Evolutionary conservation across 1,140 invertebrate species (phyloP).

Genomic region (Scaptomyza pallida): DNA sequence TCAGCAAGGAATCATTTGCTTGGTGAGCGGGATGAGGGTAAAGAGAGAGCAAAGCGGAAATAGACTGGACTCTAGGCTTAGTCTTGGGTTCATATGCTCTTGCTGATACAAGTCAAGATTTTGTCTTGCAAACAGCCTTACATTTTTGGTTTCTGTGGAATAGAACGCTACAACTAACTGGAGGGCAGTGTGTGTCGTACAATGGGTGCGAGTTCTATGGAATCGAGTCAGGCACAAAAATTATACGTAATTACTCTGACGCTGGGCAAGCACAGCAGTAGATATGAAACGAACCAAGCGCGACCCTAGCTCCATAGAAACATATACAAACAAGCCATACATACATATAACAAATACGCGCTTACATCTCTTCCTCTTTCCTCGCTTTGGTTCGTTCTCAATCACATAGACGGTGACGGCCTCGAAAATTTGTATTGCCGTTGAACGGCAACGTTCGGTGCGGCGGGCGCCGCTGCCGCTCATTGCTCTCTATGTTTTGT

Average conservation of each 20-base stretch:
- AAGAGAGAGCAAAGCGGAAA: slow-evolving; percentile 40
- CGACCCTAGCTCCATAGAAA: slow-evolving; percentile 43
- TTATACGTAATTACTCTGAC: slow-evolving; percentile 54
- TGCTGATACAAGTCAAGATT: slow-evolving; percentile 38
- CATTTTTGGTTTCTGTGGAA: background rate
- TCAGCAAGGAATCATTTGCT: background rate
- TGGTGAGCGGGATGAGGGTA: background rate
- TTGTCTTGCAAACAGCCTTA: slow-evolving; percentile 3
- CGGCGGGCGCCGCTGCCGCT: slow-evolving; percentile 38
- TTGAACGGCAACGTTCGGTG: slow-evolving; percentile 14
- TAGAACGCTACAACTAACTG: slow-evolving; percentile 4
- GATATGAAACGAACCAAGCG: slow-evolving; percentile 52
- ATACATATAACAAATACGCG: slow-evolving; percentile 9
- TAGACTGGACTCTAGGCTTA: slow-evolving; percentile 26
- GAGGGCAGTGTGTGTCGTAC: slow-evolving; percentile 2
- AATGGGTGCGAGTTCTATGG: slow-evolving; percentile 44
- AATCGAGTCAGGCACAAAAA: slow-evolving; percentile 45
- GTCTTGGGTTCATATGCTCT: background rate
- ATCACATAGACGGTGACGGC: slow-evolving; percentile 34
- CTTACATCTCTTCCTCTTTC: slow-evolving; percentile 20
- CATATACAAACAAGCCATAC: background rate
- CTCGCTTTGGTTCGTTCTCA: slow-evolving; percentile 24
- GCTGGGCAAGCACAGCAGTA: slow-evolving; percentile 48
- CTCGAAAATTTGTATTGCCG: slow-evolving; percentile 41
- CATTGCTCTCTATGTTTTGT: slow-evolving; percentile 48